Evolutionary conservation across 2,113 vertebrate species (phyloP).

Genomic region (Geococcyx californianus): DNA sequence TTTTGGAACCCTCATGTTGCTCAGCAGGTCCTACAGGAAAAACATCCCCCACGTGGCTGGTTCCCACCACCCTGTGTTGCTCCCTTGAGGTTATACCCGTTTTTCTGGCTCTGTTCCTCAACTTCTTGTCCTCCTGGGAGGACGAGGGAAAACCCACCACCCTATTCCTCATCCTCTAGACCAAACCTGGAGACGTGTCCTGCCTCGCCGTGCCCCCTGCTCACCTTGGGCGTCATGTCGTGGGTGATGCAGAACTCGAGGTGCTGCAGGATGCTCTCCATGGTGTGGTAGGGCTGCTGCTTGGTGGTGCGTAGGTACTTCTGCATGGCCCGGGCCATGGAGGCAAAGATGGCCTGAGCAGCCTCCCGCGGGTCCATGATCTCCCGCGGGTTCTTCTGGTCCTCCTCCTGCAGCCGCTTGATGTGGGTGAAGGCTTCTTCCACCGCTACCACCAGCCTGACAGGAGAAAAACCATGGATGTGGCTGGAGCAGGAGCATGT

Average conservation of each 20-base stretch:
- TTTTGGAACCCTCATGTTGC: not conserved
- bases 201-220: not conserved
- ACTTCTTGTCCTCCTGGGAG: not conserved
- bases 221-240: constrained; percentile 95
- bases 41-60: fast-evolving
- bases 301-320: constrained; percentile 94
- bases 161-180: not conserved
- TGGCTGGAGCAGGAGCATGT: not conserved
- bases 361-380: constrained; percentile 96
- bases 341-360: constrained; percentile 95
- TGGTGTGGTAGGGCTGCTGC: constrained; percentile 96
- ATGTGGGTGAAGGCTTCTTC: constrained; percentile 98
- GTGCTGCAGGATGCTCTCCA: constrained; percentile 98
- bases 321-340: constrained; percentile 98
- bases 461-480: fast-evolving
- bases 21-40: not conserved
- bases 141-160: fast-evolving
- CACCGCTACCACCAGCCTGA: constrained; percentile 92
- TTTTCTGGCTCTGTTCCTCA: not conserved
- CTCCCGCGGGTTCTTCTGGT: constrained; percentile 89
- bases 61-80: not conserved
- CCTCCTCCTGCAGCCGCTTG: constrained; percentile 92
- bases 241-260: constrained; percentile 98
- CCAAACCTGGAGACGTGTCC: fast-evolving
- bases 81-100: not conserved